phyloP scores from a whole-genome alignment of 1,140 invertebrate species.

The Cotesia glomerata region DNA sequence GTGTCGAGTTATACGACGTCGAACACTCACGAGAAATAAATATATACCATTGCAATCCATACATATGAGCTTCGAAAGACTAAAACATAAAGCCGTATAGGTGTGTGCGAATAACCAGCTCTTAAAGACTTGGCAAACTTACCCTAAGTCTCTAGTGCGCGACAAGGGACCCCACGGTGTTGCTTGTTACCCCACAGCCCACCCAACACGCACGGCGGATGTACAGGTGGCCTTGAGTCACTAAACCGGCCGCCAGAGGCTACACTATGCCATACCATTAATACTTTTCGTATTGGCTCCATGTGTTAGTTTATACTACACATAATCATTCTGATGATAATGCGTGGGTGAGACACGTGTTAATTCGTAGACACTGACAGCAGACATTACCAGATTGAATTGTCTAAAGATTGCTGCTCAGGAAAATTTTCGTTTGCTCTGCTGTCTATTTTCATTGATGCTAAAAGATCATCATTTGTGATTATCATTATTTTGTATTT shows the following conservation, averaged over 20 bases:
- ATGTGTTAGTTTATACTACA: not conserved
- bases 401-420: not conserved
- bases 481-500: too few relatives aligned
- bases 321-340: not conserved
- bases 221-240: constrained; percentile 43
- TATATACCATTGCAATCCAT: not conserved
- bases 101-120: not conserved
- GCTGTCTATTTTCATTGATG: too few relatives aligned
- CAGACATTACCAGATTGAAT: not conserved
- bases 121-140: constrained; percentile 5
- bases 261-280: not conserved
- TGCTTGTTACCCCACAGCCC: constrained; percentile 40
- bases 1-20: constrained; percentile 32
- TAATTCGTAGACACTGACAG: not conserved
- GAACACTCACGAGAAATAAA: constrained; percentile 16
- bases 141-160: constrained; percentile 14
- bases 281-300: not conserved
- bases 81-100: constrained; percentile 10
- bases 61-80: not conserved
- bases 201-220: constrained; percentile 34
- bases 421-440: too few relatives aligned
- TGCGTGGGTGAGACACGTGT: constrained; percentile 1
- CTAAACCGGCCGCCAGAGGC: constrained; percentile 1
- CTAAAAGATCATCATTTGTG: too few relatives aligned
- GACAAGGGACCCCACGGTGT: constrained; percentile 12